These are phyloP conservation scores for Hartigia nigra DNA, from an alignment of 2,888 invertebrate species.

Conservation along the genomic window DNA sequence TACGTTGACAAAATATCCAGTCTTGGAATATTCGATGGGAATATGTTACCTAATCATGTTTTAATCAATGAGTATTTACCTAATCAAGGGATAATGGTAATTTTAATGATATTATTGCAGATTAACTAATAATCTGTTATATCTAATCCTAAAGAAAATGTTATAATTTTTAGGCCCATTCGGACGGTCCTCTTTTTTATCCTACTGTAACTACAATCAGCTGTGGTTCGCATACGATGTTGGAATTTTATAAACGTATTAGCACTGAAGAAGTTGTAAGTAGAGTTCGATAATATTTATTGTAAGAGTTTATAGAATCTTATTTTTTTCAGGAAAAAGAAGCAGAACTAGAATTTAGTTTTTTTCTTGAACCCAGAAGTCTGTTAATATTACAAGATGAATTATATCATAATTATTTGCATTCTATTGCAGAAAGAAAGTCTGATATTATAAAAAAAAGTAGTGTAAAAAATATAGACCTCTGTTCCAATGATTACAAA, in stretches of 20 bases:
- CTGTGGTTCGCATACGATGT: conserved; percentile 89
- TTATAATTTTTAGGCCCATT: conserved; percentile 76
- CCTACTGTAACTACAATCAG: conserved; percentile 94
- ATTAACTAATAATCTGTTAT: not conserved
- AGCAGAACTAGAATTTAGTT: conserved; percentile 71
- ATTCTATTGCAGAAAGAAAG: conserved; percentile 82
- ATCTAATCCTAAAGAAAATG: conserved; percentile 7
- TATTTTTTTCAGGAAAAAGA: conserved; percentile 38
- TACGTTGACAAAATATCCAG: conserved; percentile 78
- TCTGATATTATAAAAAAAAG: conserved; percentile 73
- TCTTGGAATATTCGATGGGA: conserved; percentile 77
- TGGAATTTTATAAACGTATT: conserved; percentile 80
- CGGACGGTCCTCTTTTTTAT: conserved; percentile 93
- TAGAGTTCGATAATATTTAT: conserved; percentile 26
- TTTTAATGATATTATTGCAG: conserved; percentile 12
- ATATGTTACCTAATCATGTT: conserved; percentile 86
- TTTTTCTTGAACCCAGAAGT: conserved; percentile 89
- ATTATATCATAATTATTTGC: conserved; percentile 86
- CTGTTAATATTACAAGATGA: conserved; percentile 85
- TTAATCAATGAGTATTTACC: conserved; percentile 93
- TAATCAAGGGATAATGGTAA: conserved; percentile 94
- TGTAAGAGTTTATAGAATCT: conserved; percentile 10
- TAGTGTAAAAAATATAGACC: conserved; percentile 73
- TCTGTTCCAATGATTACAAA: conserved; percentile 71
- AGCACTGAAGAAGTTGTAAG: conserved; percentile 61